Percentiles rank a stretch among this genome's conserved stretches.
phyloP scores from a whole-genome alignment of 2,113 vertebrate genomes.

The Apodemus sylvaticus region DNA sequence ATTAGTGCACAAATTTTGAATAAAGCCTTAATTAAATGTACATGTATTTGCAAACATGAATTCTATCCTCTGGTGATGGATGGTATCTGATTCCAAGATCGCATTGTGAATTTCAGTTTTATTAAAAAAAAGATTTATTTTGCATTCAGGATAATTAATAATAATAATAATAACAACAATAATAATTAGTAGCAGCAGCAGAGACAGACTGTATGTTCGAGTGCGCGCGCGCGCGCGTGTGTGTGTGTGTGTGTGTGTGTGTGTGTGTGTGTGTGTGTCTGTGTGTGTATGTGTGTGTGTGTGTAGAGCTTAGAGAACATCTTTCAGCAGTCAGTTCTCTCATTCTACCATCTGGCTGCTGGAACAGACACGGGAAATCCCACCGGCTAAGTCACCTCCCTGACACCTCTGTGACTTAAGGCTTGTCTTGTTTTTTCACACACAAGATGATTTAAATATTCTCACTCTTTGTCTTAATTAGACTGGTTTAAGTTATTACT shows the following conservation, averaged over 20 bases:
- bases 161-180: not conserved
- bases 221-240: too few species aligned
- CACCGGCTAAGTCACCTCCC: not conserved
- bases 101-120: constrained; percentile 28
- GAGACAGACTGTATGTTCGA: not conserved
- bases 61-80: not conserved
- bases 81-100: not conserved
- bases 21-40: not conserved
- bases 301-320: not conserved
- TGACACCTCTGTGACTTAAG: not conserved
- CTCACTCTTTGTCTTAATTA: not conserved
- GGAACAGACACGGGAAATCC: rapidly evolving
- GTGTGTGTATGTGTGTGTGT: too few species aligned
- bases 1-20: not conserved
- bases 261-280: too few species aligned
- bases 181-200: not conserved
- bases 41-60: not conserved
- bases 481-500: constrained; percentile 17
- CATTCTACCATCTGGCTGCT: not conserved
- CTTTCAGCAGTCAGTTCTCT: not conserved
- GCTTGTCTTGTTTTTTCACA: constrained; percentile 35
- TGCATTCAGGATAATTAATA: constrained; percentile 33
- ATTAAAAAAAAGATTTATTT: not conserved
- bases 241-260: too few species aligned
- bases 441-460: not conserved